Base-by-base conservation (phyloP, 2,113 vertebrate species). In the Oenanthe melanoleuca region DNA sequence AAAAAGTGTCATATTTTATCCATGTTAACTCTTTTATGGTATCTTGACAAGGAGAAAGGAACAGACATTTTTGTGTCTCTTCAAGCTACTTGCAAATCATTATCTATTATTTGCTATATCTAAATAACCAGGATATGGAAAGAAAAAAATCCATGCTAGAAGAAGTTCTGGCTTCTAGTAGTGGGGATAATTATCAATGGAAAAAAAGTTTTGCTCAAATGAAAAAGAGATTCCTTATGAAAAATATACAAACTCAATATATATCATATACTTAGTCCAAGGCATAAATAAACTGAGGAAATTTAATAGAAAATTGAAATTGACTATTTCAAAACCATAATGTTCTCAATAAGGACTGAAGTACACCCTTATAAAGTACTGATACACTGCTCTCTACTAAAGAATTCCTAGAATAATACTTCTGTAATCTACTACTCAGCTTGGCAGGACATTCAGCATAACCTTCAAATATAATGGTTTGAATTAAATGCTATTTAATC, bases 401-500 rank as follows among this genome's bases (percentile, higher is more conserved):
- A 63, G n/a, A 67, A 93, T 70, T 84, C 59, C 50, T 72, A 45
- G n/a, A 84, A 40, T 23, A 44, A 11, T 28, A 63, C 44, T 63
- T 90, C 69, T 63, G 14, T 12, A 78, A 18, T 14, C 38, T 17
- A 57, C n/a, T 91, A 60, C 12, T 88, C 24, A 47, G n/a, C 52
- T 69, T 74, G 24, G 49, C 40, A 65, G 37, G 50, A 81, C 45
- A 87, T 89, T 40, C 69, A 87, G n/a, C 26, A 31, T 80, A 95
- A 82, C 38, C 61, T 80, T 82, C 70, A 66, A 74, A 67, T 17
- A 37, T 3, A 88, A 75, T 24, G 16, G 25, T 50, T 91, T 56
- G 37, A 89, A 92, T 89, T 85, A 89, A 79, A 82, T 75, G 17
- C 40, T 87, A 67, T 69, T 75, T 87, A 91, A 87, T 61, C 57